Percentiles rank a stretch among this genome's conserved stretches.
These are phyloP conservation scores for Tinamus major DNA, from an alignment of 2,797 vertebrate genomes.

Conservation along the genomic window DNA sequence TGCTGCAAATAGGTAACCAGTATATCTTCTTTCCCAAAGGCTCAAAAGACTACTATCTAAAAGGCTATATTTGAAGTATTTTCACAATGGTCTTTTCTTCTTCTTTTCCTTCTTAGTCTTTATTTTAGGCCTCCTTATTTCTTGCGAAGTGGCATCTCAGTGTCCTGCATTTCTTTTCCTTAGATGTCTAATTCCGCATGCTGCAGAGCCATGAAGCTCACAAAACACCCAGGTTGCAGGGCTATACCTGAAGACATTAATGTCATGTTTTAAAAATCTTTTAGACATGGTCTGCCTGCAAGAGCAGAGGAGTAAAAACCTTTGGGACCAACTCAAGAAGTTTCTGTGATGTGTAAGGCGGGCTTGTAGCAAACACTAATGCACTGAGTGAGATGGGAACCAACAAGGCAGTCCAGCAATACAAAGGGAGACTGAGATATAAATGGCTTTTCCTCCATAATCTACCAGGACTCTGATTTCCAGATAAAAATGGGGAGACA, in stretches of 20 bases:
- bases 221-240: not conserved
- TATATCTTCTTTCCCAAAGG: not conserved
- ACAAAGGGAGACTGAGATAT: not conserved
- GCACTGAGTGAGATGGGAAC: rapidly evolving
- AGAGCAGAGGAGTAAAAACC: not conserved
- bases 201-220: not conserved
- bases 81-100: not conserved
- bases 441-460: not conserved
- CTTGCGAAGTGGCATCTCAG: not conserved
- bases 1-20: not conserved
- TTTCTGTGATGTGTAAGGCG: not conserved
- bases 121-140: not conserved
- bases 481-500: not conserved
- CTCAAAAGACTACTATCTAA: not conserved
- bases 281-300: not conserved
- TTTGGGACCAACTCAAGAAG: not conserved
- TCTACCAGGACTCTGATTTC: not conserved
- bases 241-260: not conserved
- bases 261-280: not conserved
- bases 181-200: not conserved
- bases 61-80: not conserved
- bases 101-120: not conserved
- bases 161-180: not conserved
- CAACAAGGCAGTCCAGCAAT: not conserved
- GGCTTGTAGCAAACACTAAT: not conserved